These are phyloP conservation scores for Nansenia antarctica DNA, from an alignment of 2,113 vertebrate genomes.

Conservation along the genomic window DNA sequence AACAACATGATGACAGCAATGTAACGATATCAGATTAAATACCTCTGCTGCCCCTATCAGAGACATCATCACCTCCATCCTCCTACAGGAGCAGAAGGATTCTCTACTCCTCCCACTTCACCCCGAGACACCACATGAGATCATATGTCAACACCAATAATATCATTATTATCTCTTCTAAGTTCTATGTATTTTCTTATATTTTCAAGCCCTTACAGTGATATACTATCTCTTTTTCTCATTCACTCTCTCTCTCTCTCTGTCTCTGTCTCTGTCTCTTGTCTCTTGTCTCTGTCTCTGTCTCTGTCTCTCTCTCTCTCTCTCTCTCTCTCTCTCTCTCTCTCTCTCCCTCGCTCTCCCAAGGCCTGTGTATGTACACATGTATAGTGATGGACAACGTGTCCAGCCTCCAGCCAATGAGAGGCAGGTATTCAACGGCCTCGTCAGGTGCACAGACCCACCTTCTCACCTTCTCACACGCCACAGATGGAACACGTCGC, in stretches of 20 bases:
- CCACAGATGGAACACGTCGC: slow-evolving; percentile 25
- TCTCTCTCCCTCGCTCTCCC: neutral
- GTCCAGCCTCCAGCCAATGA: neutral
- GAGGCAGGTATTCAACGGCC: neutral
- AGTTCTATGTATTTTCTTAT: neutral
- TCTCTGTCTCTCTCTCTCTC: neutral
- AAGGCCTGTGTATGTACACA: neutral
- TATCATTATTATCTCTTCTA: neutral
- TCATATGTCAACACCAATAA: too few species aligned
- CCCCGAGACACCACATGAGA: neutral
- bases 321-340: neutral
- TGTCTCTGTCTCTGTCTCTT: too few species aligned
- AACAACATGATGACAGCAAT: slow-evolving; percentile 25
- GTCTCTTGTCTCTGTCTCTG: too few species aligned
- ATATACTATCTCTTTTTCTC: neutral
- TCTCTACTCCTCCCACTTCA: neutral
- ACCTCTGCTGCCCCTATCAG: slow-evolving; percentile 39
- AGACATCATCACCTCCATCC: slow-evolving; percentile 41
- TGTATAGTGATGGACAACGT: neutral
- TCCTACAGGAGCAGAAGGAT: neutral
- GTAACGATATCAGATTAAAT: slow-evolving; percentile 54
- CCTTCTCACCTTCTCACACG: slow-evolving; percentile 17
- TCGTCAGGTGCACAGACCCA: neutral
- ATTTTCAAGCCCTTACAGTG: neutral
- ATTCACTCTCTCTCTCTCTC: too few species aligned